phyloP scores from a whole-genome alignment of 2,113 vertebrate species.

The Bos javanicus region DNA sequence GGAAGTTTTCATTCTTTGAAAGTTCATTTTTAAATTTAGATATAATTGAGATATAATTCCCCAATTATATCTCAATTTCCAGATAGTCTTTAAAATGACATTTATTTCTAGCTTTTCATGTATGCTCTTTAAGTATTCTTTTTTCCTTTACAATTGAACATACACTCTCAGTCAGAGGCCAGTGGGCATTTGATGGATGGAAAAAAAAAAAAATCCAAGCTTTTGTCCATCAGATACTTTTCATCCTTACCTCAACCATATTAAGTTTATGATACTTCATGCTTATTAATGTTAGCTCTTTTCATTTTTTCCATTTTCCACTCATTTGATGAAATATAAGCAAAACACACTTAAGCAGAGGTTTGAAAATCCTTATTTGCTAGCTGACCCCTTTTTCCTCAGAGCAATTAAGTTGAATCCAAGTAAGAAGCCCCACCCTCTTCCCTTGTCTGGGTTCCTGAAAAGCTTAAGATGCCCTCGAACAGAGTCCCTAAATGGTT shows the following conservation, averaged over 20 bases:
- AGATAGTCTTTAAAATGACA: not conserved
- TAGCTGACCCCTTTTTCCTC: not conserved
- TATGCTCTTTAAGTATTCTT: not conserved
- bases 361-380: not conserved
- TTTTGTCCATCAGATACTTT: not conserved
- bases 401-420: not conserved
- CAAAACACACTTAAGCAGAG: not conserved
- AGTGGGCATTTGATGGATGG: not conserved
- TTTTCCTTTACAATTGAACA: not conserved
- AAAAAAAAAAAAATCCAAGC: not conserved
- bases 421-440: not conserved
- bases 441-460: not conserved
- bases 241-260: not conserved
- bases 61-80: not conserved
- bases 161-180: not conserved
- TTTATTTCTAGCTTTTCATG: not conserved
- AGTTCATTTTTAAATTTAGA: not conserved
- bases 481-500: not conserved
- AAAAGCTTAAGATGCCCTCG: not conserved
- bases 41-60: not conserved
- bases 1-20: not conserved
- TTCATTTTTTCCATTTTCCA: not conserved
- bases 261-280: not conserved
- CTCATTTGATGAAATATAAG: not conserved
- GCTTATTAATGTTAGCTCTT: not conserved